Percentiles rank a stretch among this genome's conserved stretches.
These are phyloP conservation scores for Acrocephalus arundinaceus DNA, from an alignment of 2,113 vertebrate species.

Conservation along the genomic window DNA sequence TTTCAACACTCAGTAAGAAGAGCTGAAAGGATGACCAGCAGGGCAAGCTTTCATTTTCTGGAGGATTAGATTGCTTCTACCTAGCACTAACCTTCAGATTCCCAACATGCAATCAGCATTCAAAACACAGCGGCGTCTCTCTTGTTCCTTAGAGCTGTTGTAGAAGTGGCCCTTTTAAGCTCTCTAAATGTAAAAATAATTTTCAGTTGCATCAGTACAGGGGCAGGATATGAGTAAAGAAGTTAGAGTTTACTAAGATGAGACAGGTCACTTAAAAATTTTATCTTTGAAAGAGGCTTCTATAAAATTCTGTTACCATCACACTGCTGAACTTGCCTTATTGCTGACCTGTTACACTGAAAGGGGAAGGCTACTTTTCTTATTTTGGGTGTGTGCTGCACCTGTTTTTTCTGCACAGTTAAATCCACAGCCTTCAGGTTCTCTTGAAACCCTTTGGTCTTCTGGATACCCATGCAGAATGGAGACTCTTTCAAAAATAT, in stretches of 20 bases:
- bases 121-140: background rate
- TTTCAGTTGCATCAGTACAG: background rate
- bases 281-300: background rate
- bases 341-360: background rate
- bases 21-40: background rate
- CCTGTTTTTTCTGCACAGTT: background rate
- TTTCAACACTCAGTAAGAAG: background rate
- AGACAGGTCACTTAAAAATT: background rate
- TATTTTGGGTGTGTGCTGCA: background rate
- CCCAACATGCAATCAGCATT: background rate
- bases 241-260: background rate
- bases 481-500: background rate
- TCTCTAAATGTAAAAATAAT: background rate
- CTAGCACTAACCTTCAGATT: background rate
- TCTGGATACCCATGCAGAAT: background rate
- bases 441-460: background rate
- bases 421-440: background rate
- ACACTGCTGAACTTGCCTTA: background rate
- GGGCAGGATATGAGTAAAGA: background rate
- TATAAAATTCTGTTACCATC: background rate
- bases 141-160: background rate
- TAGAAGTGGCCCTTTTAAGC: background rate
- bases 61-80: background rate
- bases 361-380: background rate
- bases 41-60: background rate